Evolutionary conservation across 2,797 vertebrate genomes (phyloP).

Genomic region (Bradypodion pumilum): DNA sequence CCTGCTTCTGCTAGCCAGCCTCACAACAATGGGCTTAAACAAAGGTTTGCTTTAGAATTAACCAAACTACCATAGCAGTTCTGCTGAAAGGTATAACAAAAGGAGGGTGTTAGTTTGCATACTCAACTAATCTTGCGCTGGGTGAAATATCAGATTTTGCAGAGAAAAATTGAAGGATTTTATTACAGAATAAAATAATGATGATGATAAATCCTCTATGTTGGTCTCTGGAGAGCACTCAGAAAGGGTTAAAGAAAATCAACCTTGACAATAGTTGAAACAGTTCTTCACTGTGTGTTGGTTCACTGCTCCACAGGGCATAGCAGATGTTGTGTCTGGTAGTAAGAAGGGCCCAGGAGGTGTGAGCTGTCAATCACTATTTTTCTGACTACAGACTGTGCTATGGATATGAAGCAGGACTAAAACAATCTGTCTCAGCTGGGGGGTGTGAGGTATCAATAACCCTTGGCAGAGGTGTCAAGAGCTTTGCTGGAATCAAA

Average conservation of each 20-base stretch:
- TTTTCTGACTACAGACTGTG: slow-evolving; percentile 78
- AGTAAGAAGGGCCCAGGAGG: slow-evolving; percentile 84
- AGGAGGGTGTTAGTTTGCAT: not conserved
- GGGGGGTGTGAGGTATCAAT: slow-evolving; percentile 81
- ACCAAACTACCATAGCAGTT: not conserved
- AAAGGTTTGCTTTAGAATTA: slow-evolving; percentile 37
- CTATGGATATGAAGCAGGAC: slow-evolving; percentile 78
- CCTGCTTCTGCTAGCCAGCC: not conserved
- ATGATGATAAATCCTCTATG: slow-evolving; percentile 31
- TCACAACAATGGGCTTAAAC: slow-evolving; percentile 15
- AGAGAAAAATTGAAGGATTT: slow-evolving; percentile 50
- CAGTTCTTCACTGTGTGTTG: slow-evolving; percentile 80
- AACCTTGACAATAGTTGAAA: slow-evolving; percentile 79
- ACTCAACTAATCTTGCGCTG: accelerated
- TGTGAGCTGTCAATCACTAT: slow-evolving; percentile 84
- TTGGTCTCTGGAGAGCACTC: slow-evolving; percentile 73
- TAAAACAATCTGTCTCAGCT: slow-evolving; percentile 84
- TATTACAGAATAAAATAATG: not conserved
- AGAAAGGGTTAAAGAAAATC: slow-evolving; percentile 82
- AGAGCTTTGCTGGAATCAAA: slow-evolving; percentile 79
- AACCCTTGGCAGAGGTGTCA: slow-evolving; percentile 82
- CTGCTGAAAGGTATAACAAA: not conserved
- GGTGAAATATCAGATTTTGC: slow-evolving; percentile 47
- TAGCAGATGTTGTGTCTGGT: slow-evolving; percentile 86
- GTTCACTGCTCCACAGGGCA: slow-evolving; percentile 84